Evolutionary conservation across 2,888 invertebrate genomes (phyloP).

Genomic region (Ephialtes manifestator): DNA sequence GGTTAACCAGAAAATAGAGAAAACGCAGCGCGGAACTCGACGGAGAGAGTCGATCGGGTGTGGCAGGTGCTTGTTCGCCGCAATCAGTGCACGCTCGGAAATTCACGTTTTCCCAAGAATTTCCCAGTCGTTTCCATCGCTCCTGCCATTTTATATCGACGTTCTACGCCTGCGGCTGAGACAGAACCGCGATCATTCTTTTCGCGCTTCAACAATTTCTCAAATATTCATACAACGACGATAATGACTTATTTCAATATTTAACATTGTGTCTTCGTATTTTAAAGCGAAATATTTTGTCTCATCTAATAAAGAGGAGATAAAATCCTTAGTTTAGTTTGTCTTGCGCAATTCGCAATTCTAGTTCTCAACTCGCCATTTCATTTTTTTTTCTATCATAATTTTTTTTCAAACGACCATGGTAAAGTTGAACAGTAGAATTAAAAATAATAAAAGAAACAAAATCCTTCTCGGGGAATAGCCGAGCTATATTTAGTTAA

Average conservation of each 20-base stretch:
- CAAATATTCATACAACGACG: slow-evolving; percentile 10
- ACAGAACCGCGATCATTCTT: neutral
- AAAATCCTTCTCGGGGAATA: slow-evolving; percentile 34
- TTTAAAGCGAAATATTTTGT: slow-evolving; percentile 1
- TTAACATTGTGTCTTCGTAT: slow-evolving; percentile 1
- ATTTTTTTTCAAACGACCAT: neutral
- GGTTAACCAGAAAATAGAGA: slow-evolving; percentile 40
- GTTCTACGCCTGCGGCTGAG: neutral
- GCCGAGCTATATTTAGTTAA: slow-evolving; percentile 37
- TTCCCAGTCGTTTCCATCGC: neutral
- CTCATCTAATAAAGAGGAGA: neutral
- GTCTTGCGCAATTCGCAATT: neutral
- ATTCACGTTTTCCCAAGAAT: slow-evolving; percentile 42
- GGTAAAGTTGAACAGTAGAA: slow-evolving; percentile 34
- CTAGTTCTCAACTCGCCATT: slow-evolving; percentile 1
- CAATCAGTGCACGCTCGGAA: slow-evolving; percentile 51
- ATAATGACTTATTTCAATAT: slow-evolving; percentile 26
- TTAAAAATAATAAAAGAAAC: slow-evolving; percentile 49
- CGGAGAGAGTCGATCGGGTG: slow-evolving; percentile 41
- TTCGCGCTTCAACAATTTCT: slow-evolving; percentile 11
- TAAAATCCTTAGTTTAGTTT: slow-evolving; percentile 9
- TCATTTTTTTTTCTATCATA: neutral
- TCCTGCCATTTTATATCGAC: slow-evolving; percentile 6
- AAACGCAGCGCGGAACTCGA: slow-evolving; percentile 13
- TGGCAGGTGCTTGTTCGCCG: slow-evolving; percentile 57